Percentiles rank a stretch among this genome's conserved stretches.
These are phyloP conservation scores for Amblyornis subalaris DNA, from an alignment of 2,113 vertebrate genomes.

Conservation along the genomic window DNA sequence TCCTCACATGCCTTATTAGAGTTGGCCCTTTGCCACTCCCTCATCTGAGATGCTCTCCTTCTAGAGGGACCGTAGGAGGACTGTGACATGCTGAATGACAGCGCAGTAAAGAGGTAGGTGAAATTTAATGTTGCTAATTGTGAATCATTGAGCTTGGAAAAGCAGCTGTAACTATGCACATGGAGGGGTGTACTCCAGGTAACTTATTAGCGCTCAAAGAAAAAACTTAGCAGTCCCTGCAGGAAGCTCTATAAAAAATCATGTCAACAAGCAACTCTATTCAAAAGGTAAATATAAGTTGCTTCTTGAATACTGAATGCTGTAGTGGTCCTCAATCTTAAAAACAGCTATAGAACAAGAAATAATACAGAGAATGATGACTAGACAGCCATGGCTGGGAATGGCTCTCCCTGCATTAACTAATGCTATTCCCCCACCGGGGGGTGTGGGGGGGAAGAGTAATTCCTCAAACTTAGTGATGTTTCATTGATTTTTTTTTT, in stretches of 20 bases:
- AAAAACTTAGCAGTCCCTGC: background rate
- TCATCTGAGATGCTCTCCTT: background rate
- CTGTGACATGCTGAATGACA: background rate
- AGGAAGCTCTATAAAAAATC: background rate
- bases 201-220: background rate
- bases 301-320: background rate
- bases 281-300: background rate
- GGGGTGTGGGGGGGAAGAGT: too few species aligned
- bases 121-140: background rate
- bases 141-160: background rate
- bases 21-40: background rate
- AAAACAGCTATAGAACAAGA: background rate
- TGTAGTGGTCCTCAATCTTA: background rate
- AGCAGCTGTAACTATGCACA: background rate
- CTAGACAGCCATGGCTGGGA: background rate
- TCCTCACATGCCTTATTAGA: background rate
- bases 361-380: background rate
- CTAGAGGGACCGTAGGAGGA: background rate
- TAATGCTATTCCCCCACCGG: background rate
- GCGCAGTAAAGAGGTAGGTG: background rate
- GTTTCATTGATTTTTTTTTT: background rate
- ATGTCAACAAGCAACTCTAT: background rate
- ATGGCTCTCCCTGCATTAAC: background rate
- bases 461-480: background rate
- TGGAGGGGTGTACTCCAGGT: background rate